Evolutionary conservation across 2,888 invertebrate genomes (phyloP).

Genomic region (Drosophila macrospina): DNA sequence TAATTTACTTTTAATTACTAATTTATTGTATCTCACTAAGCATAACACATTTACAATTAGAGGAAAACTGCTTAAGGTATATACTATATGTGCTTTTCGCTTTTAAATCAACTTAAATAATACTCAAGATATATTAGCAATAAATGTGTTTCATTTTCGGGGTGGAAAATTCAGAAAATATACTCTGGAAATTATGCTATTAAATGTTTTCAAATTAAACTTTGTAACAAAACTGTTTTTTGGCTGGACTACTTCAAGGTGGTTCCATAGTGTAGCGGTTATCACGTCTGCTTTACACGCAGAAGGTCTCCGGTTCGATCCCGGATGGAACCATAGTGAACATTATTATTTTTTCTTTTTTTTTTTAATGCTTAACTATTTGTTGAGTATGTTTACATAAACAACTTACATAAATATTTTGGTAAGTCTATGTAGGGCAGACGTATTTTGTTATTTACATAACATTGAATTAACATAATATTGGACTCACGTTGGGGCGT

Average conservation of each 20-base stretch:
- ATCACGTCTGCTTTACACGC: constrained; percentile 86
- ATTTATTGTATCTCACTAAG: constrained; percentile 52
- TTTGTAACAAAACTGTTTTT: constrained; percentile 55
- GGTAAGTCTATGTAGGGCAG: no score
- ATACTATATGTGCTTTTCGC: constrained; percentile 60
- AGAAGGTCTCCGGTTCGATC: constrained; percentile 86
- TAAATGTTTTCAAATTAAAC: background rate
- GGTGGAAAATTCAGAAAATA: background rate
- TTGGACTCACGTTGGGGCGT: no score
- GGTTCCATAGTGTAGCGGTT: constrained; percentile 86
- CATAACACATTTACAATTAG: constrained; percentile 48
- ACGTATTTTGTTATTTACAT: background rate
- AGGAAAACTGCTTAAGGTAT: constrained; percentile 35
- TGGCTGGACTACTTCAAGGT: background rate
- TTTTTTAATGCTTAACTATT: background rate
- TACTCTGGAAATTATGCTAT: constrained; percentile 22
- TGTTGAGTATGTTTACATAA: background rate
- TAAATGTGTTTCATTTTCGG: background rate
- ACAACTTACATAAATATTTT: background rate
- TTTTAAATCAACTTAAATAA: constrained; percentile 59
- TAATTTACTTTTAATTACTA: constrained; percentile 43
- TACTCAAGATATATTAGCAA: constrained; percentile 31
- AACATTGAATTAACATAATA: no score
- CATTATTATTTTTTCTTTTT: constrained; percentile 4
- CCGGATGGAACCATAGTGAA: constrained; percentile 64